These are phyloP conservation scores for Synchiropus splendidus DNA, from an alignment of 2,113 vertebrate genomes.

Conservation along the genomic window DNA sequence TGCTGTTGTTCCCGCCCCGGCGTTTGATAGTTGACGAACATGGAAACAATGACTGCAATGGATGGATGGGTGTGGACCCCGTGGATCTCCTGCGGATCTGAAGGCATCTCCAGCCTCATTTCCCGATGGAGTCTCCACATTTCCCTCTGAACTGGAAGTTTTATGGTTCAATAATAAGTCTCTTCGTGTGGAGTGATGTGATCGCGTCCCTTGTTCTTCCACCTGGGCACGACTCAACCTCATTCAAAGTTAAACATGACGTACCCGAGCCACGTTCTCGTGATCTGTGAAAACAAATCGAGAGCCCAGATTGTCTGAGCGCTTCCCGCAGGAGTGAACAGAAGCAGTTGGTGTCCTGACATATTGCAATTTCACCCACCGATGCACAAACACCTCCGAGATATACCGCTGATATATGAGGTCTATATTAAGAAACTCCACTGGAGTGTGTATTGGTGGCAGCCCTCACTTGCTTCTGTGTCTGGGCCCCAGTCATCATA, in stretches of 20 bases:
- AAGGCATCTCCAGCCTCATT: slow-evolving; percentile 11
- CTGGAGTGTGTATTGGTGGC: too few species aligned
- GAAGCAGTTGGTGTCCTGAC: slow-evolving; percentile 9
- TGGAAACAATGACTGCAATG: slow-evolving; percentile 58
- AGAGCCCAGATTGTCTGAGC: too few species aligned
- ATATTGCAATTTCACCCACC: slow-evolving; percentile 11
- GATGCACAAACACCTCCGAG: background rate
- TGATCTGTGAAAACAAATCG: too few species aligned
- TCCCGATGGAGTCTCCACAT: background rate
- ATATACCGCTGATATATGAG: too few species aligned
- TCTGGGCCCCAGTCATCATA: background rate
- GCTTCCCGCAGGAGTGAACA: slow-evolving; percentile 3
- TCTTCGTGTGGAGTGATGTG: too few species aligned
- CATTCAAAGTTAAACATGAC: too few species aligned
- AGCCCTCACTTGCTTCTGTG: background rate
- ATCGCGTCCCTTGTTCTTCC: too few species aligned
- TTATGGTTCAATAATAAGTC: too few species aligned
- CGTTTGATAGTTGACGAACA: slow-evolving; percentile 20
- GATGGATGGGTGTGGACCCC: slow-evolving; percentile 60
- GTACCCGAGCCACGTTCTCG: too few species aligned
- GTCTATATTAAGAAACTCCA: too few species aligned
- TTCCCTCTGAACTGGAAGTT: too few species aligned
- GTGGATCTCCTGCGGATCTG: slow-evolving; percentile 25
- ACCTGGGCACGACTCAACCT: too few species aligned
- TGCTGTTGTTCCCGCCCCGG: background rate